Conservation (phyloP, 2,113 vertebrate species). For the Tympanuchus pallidicinctus region DNA sequence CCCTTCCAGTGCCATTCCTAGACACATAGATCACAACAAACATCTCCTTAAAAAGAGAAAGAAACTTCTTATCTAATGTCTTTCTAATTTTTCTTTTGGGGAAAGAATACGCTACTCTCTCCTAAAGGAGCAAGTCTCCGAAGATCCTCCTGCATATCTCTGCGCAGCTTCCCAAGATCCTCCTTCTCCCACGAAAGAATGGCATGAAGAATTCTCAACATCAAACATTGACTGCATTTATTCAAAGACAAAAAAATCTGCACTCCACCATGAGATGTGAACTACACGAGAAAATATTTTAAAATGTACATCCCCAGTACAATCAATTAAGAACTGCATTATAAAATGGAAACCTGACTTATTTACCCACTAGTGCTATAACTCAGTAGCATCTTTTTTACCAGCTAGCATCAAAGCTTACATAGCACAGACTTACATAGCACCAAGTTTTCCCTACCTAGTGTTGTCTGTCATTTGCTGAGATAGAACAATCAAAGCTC, state of each 20-base stretch:
- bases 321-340: not conserved
- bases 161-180: not conserved
- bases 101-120: not conserved
- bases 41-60: not conserved
- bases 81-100: not conserved
- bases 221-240: not conserved
- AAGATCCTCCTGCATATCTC: not conserved
- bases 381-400: not conserved
- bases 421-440: not conserved
- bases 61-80: not conserved
- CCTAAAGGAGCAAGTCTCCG: not conserved
- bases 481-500: not conserved
- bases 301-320: not conserved
- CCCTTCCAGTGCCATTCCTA: not conserved
- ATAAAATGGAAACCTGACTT: not conserved
- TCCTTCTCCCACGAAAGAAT: not conserved
- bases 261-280: not conserved
- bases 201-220: not conserved
- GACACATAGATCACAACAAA: not conserved
- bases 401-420: not conserved
- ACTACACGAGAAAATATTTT: not conserved
- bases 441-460: not conserved
- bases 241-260: not conserved
- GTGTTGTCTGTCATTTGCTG: not conserved
- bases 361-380: not conserved